Conservation (phyloP, 2,113 vertebrate species). For the Lota lota region DNA sequence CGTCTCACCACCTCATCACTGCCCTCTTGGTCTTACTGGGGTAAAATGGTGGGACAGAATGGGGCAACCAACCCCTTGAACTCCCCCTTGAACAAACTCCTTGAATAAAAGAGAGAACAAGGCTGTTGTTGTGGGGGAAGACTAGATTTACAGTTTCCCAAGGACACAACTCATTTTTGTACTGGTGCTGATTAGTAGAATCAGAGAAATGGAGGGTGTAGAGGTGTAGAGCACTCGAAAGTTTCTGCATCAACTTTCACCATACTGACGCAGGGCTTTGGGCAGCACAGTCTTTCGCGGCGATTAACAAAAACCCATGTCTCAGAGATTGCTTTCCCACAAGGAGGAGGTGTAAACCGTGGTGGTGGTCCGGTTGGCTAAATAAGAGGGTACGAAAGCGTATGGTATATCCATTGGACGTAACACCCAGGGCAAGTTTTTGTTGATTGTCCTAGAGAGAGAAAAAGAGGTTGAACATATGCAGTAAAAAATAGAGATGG, state of each 20-base stretch:
- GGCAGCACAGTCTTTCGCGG: constrained; percentile 32
- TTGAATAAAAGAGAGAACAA: constrained; percentile 11
- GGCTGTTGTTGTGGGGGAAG: constrained; percentile 3
- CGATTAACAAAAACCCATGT: constrained; percentile 41
- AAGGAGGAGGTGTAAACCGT: not conserved
- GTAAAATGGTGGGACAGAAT: not conserved
- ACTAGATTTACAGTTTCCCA: constrained; percentile 33
- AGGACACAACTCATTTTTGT: constrained; percentile 37
- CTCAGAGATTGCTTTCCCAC: constrained; percentile 40
- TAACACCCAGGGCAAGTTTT: constrained; percentile 14
- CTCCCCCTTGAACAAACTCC: constrained; percentile 17
- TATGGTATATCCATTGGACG: constrained; percentile 60
- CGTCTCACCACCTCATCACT: constrained; percentile 38
- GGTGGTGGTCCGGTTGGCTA: constrained; percentile 17
- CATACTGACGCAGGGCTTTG: constrained; percentile 38
- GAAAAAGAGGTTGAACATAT: constrained; percentile 19
- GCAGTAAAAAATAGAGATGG: constrained; percentile 12
- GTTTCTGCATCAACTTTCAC: constrained; percentile 42
- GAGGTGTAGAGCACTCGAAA: constrained; percentile 40
- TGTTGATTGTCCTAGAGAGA: constrained; percentile 49
- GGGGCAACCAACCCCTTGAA: constrained; percentile 14
- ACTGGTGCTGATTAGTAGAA: constrained; percentile 42
- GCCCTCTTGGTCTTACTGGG: not conserved
- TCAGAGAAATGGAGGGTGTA: constrained; percentile 29
- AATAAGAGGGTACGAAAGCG: constrained; percentile 28